Base-by-base conservation (phyloP, 2,113 vertebrate genomes). In the Nansenia antarctica region DNA sequence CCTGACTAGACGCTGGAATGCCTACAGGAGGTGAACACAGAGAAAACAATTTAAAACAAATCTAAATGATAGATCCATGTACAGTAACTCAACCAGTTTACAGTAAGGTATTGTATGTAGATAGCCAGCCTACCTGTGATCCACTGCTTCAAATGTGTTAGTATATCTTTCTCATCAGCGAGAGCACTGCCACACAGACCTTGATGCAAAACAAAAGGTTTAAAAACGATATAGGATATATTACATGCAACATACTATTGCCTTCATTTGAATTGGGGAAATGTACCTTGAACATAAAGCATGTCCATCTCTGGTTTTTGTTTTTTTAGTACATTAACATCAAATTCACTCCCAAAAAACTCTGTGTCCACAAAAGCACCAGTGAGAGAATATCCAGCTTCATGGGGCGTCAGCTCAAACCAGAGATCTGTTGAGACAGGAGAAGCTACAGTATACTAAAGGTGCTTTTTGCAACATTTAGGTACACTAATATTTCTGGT, bases 71-170 rank as follows among this genome's bases (percentile, higher is more conserved):
- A n/a, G n/a, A n/a, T n/a, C n/a, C n/a, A n/a, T n/a, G n/a, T n/a
- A n/a, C n/a, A n/a, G n/a, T n/a, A n/a, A n/a, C n/a, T n/a, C n/a
- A n/a, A n/a, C n/a, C n/a, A n/a, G n/a, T n/a, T n/a, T n/a, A n/a
- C n/a, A n/a, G n/a, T n/a, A n/a, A n/a, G n/a, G n/a, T n/a, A n/a
- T n/a, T n/a, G n/a, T n/a, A n/a, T n/a, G n/a, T n/a, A n/a, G n/a
- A n/a, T n/a, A n/a, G n/a, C n/a, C n/a, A n/a, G n/a, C n/a, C n/a
- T 82, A 86, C 90, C 82, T 83, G 71, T 20, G 12, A 69, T 64
- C 2, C 5, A 8, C 9, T 63, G 5, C 2, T n/a, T 20, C 9
- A 52, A 31, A 0, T 9, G 0, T 18, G 39, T 20, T 18, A 53
- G 8, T n/a, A 59, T 29, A 18, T 57, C 14, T 53, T 49, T 39